Evolutionary conservation across 1,140 invertebrate genomes (phyloP), one percentile per base, ranked within the genome.

Genomic region (Papilio machaon): DNA sequence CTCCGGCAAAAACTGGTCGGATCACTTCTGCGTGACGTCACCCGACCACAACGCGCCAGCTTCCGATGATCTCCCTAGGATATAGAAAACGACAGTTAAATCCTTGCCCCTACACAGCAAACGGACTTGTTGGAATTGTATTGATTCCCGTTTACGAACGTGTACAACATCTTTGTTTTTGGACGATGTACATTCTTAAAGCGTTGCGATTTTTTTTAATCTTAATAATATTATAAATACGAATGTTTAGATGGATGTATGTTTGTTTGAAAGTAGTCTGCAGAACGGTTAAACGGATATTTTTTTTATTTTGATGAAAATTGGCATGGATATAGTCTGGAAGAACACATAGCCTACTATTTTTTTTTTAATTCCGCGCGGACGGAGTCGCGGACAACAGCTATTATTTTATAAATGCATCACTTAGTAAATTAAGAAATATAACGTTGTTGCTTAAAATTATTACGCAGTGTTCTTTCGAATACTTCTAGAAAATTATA

Each of bases 31-130:
- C 82, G 52, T 89, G 87, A 90, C 88, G 88, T 89, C 88, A 89
- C 60, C 77, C 83, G 70, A 73, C 60, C 83, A 81, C 82, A 83
- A 85, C 83, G 80, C 84, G 82, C 73, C 38, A 67, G 85, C 85
- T 89, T 87, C 89, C 87, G 87, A 88, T 73, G 73, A 73, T 84
- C 82, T 83, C 80, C 83, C 81, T 85, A 85, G 82, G 82, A 74
- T 84, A 83, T 86, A 86, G 87, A 90, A 90, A 90, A 85, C 85
- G 85, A 90, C 84, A 90, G 88, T 90, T 83, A 78, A 78, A 78
- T 78, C 76, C 76, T 38, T 58, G 19, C 75, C 75, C 23, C 15
- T 47, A n/a, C 46, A 15, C n/a, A 52, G n/a, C 74, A 19, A 76
- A 76, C 43, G 38, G 30, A 70, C 64, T 70, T 30, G 79, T 64